These are phyloP conservation scores for Campaea margaritaria DNA, from an alignment of 2,888 invertebrate genomes.

Conservation along the genomic window DNA sequence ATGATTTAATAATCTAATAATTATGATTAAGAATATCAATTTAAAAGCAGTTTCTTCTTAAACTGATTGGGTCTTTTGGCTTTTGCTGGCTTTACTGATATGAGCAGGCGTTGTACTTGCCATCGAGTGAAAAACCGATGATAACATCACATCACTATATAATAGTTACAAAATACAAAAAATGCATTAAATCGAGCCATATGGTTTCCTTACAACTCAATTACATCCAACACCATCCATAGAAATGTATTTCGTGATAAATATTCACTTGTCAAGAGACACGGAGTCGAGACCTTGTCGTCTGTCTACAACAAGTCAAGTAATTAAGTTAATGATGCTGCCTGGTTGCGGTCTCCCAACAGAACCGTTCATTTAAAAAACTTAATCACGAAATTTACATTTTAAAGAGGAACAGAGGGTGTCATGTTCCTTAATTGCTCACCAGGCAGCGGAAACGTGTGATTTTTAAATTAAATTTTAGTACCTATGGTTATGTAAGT, in stretches of 20 bases:
- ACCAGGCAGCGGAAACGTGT: constrained; percentile 26
- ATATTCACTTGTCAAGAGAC: background rate
- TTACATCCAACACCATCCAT: too few species aligned
- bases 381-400: constrained; percentile 47
- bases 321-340: constrained; percentile 60
- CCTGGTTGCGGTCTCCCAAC: constrained; percentile 42
- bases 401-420: constrained; percentile 44
- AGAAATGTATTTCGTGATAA: background rate
- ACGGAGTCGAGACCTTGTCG: constrained; percentile 2
- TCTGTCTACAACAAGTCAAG: constrained; percentile 50
- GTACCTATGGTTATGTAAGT: constrained; percentile 9
- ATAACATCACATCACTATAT: too few species aligned
- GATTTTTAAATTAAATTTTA: constrained; percentile 37
- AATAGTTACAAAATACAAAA: too few species aligned
- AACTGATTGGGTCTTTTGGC: too few species aligned
- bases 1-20: too few species aligned
- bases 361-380: constrained; percentile 34
- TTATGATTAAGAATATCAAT: too few species aligned
- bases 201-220: too few species aligned
- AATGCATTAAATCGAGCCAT: too few species aligned
- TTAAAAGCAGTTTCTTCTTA: too few species aligned
- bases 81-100: too few species aligned
- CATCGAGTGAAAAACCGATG: too few species aligned
- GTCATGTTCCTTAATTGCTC: constrained; percentile 41
- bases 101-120: too few species aligned